phyloP scores from a whole-genome alignment of 1,140 invertebrate species.

The Anastatus disparis region DNA sequence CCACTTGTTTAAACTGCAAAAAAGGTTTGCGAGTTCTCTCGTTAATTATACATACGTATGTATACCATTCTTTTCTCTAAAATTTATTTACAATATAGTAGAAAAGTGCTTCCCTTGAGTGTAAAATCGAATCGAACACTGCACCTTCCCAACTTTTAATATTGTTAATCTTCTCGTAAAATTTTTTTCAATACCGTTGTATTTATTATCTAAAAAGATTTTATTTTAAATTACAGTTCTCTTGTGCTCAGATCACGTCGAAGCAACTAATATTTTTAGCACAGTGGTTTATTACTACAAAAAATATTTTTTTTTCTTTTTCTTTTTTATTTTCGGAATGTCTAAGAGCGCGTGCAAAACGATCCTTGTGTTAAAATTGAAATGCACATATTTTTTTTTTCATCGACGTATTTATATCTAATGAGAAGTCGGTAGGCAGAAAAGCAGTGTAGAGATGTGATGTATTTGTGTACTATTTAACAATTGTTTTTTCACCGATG shows the following conservation, averaged over 20 bases:
- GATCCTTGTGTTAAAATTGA: constrained; percentile 1
- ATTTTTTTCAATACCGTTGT: not conserved
- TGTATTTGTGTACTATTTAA: constrained; percentile 15
- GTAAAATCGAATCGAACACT: constrained; percentile 33
- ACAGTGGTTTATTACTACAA: constrained; percentile 12
- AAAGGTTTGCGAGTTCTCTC: constrained; percentile 23
- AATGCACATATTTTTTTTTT: constrained; percentile 17
- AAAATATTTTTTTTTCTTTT: constrained; percentile 30
- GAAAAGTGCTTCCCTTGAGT: constrained; percentile 35
- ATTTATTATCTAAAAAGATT: constrained; percentile 9
- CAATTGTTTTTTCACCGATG: constrained; percentile 25
- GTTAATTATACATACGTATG: constrained; percentile 39
- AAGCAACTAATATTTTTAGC: constrained; percentile 22
- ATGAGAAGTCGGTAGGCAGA: not conserved
- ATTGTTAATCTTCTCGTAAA: not conserved
- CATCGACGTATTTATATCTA: constrained; percentile 3
- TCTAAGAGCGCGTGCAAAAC: constrained; percentile 22
- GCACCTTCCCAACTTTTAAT: constrained; percentile 18
- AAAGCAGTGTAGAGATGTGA: constrained; percentile 6
- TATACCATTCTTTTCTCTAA: constrained; percentile 20
- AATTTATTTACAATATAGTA: constrained; percentile 41
- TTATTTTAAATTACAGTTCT: constrained; percentile 2
- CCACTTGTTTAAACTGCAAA: constrained; percentile 22
- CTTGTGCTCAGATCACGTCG: not conserved
- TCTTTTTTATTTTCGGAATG: constrained; percentile 37